A percentile compares a stretch with the other conserved stretches of the same genome.
These are phyloP conservation scores for Alfaro cultratus DNA, from an alignment of 2,797 vertebrate genomes.

Conservation along the genomic window DNA sequence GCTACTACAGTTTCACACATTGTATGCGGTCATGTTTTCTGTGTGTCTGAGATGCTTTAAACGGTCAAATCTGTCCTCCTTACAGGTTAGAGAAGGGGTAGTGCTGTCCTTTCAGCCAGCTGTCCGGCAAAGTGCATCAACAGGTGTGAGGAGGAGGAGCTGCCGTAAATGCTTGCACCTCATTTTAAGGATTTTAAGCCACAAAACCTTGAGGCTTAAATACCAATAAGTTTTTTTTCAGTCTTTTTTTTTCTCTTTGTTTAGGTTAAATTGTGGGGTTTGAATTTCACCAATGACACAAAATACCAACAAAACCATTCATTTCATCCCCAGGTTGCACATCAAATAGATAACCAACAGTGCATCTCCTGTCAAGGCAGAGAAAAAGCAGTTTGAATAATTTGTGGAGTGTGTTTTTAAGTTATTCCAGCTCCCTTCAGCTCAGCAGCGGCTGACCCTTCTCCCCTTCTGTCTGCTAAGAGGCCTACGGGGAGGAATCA, in stretches of 20 bases:
- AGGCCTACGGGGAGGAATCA: conserved; percentile 82
- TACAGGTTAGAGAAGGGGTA: neutral
- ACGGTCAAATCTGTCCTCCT: neutral
- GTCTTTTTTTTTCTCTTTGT: neutral
- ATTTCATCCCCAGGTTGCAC: conserved; percentile 3
- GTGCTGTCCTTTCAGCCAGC: neutral
- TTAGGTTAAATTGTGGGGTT: neutral
- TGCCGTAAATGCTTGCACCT: neutral
- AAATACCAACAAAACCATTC: conserved; percentile 7
- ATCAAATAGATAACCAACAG: conserved; percentile 13
- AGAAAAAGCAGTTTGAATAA: conserved; percentile 68
- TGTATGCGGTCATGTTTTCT: neutral
- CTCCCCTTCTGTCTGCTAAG: conserved; percentile 80
- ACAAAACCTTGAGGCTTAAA: neutral
- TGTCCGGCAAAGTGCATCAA: neutral
- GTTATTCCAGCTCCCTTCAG: conserved; percentile 80
- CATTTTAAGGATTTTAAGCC: neutral
- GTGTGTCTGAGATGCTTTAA: neutral
- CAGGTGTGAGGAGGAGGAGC: neutral
- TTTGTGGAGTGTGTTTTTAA: conserved; percentile 79
- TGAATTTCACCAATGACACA: neutral
- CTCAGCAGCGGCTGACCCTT: conserved; percentile 78
- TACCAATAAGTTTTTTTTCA: neutral
- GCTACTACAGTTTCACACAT: neutral
- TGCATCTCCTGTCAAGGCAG: conserved; percentile 35